phyloP scores from a whole-genome alignment of 2,113 vertebrate genomes.

The Falcunculus frontatus region DNA sequence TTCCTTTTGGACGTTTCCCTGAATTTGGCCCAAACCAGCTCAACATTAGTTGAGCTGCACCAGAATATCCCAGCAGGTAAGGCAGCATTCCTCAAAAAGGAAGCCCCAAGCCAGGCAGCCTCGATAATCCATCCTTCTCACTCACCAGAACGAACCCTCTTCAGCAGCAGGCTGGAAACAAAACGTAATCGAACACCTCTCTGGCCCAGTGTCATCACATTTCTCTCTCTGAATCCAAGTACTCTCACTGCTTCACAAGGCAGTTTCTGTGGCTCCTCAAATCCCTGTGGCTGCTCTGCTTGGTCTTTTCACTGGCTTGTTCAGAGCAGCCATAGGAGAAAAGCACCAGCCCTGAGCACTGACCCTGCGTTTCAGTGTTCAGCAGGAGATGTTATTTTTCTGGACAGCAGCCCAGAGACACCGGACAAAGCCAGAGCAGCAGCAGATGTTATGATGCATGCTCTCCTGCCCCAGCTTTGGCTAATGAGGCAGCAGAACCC shows the following conservation, averaged over 20 bases:
- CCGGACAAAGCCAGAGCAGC: conserved; percentile 9
- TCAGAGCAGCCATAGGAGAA: not conserved
- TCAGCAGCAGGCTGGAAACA: not conserved
- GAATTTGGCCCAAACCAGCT: too few relatives aligned
- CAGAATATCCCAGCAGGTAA: not conserved
- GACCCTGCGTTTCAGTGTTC: not conserved
- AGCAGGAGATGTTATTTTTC: conserved; percentile 25
- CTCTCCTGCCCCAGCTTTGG: conserved; percentile 5
- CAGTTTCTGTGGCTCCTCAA: not conserved
- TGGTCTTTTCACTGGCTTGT: not conserved
- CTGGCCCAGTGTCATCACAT: not conserved
- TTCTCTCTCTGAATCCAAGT: not conserved
- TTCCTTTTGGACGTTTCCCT: too few relatives aligned
- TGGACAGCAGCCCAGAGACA: conserved; percentile 43
- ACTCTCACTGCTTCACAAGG: not conserved
- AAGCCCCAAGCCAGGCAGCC: not conserved
- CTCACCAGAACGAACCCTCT: not conserved
- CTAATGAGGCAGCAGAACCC: conserved; percentile 38
- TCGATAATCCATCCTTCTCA: not conserved
- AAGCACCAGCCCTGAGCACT: not conserved
- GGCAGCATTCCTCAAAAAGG: not conserved
- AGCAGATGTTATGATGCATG: conserved; percentile 31
- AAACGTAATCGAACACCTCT: not conserved
- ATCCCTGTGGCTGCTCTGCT: not conserved
- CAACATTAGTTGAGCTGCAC: too few relatives aligned